Evolutionary conservation across 2,113 vertebrate genomes (phyloP), one percentile per base, ranked within the genome.

Genomic region (Balaenoptera acutorostrata): DNA sequence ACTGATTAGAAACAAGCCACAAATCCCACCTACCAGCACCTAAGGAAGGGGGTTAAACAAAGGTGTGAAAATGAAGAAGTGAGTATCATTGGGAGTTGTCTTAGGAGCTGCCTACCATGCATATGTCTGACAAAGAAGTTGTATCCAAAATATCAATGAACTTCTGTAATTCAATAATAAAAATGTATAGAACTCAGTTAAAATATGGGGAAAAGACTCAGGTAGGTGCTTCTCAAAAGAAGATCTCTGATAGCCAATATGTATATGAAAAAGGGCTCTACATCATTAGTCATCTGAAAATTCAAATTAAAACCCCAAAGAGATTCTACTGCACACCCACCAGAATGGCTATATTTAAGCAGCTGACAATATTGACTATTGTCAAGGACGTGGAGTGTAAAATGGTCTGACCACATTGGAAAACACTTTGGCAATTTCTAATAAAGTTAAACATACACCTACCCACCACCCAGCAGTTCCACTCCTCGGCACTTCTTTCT

Each of bases 271-370:
- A 92, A 91, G 14, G 41, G 52, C 8, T 49, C 21, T 17, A 20
- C 55, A 64, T 83, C 31, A 86, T 92, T 92, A 94, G 90, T 96
- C 96, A 97, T 92, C 88, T 94, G 92, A 92, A 96, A 93, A 96
- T 93, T 95, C 49, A 89, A 93, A 93, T 92, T 82, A 44, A 92
- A 96, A 90, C 83, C 90, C 80, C 93, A 82, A 78, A 64, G 83
- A 96, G 55, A 72, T 78, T 77, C 61, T 78, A 3, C 49, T 49
- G 72, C 61, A 90, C 80, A 74, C 72, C 90, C 93, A 94, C 46
- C 75, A 89, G 46, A 61, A 89, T 13, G 57, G 66, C 88, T 98
- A 69, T 88, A 83, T 95, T 86, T 87, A 96, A 97, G 87, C 39
- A 5, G 27, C 61, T 49, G 27, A 92, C 93, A 98, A 87, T 87